Conservation (phyloP, 2,113 vertebrate genomes). For the Uria aalge region DNA sequence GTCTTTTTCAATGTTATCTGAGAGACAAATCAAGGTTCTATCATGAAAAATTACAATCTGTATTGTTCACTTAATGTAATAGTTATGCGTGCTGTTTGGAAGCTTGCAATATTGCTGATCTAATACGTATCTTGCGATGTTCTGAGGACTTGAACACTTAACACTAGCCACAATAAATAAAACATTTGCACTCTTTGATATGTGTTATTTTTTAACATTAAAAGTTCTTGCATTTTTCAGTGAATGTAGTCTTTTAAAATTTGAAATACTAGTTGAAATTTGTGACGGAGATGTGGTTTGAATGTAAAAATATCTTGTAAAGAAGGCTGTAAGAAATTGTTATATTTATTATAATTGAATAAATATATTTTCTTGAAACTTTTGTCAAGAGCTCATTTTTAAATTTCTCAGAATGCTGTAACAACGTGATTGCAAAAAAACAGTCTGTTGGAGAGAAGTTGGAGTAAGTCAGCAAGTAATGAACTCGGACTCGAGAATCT, state of each 20-base stretch:
- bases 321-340: neutral
- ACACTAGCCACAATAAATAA: neutral
- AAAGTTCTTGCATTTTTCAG: neutral
- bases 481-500: neutral
- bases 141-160: neutral
- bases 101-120: neutral
- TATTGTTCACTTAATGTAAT: neutral
- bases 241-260: neutral
- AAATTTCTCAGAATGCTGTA: neutral
- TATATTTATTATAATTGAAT: constrained; percentile 11
- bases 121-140: neutral
- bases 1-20: neutral
- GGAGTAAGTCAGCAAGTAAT: neutral
- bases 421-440: neutral
- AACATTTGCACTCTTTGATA: neutral
- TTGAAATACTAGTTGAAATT: neutral
- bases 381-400: neutral
- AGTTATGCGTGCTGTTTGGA: neutral
- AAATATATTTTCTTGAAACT: constrained; percentile 36
- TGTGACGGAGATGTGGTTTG: neutral
- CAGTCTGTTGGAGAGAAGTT: neutral
- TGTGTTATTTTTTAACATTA: neutral
- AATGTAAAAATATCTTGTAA: neutral
- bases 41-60: neutral
- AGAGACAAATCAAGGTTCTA: neutral